Evolutionary conservation across 2,888 invertebrate species (phyloP).

Genomic region (Hartigia nigra): DNA sequence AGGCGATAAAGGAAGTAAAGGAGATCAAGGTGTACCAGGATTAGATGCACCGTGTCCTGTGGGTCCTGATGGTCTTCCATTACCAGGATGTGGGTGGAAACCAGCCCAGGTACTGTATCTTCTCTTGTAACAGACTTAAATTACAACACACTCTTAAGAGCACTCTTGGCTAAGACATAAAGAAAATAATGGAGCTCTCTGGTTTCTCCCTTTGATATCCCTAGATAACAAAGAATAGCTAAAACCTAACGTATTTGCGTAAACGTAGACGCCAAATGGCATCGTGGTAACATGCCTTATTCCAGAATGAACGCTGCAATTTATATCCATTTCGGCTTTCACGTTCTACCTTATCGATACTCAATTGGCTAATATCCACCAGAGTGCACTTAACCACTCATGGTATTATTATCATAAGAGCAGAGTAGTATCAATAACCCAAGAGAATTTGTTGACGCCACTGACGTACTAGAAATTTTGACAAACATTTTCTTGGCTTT

Average conservation of each 20-base stretch:
- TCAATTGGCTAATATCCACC: background rate
- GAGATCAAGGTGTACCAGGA: constrained; percentile 96
- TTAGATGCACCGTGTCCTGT: constrained; percentile 99
- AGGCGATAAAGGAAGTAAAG: constrained; percentile 93
- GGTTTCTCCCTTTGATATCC: background rate
- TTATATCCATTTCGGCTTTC: background rate
- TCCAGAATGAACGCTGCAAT: background rate
- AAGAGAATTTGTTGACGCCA: background rate
- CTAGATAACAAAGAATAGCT: background rate
- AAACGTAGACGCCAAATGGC: background rate
- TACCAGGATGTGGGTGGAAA: constrained; percentile 96
- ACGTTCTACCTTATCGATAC: background rate
- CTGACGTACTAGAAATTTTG: background rate
- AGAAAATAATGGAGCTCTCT: background rate
- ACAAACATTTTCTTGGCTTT: background rate
- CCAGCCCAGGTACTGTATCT: constrained; percentile 78
- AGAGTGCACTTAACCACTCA: background rate
- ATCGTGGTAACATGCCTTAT: background rate
- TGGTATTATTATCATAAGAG: background rate
- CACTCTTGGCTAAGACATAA: background rate
- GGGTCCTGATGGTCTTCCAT: constrained; percentile 93
- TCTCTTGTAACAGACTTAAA: background rate
- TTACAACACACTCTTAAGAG: background rate
- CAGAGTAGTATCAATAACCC: background rate
- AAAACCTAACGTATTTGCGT: background rate